Evolutionary conservation across 2,888 invertebrate species (phyloP).

Genomic region (Heliconius hortense): DNA sequence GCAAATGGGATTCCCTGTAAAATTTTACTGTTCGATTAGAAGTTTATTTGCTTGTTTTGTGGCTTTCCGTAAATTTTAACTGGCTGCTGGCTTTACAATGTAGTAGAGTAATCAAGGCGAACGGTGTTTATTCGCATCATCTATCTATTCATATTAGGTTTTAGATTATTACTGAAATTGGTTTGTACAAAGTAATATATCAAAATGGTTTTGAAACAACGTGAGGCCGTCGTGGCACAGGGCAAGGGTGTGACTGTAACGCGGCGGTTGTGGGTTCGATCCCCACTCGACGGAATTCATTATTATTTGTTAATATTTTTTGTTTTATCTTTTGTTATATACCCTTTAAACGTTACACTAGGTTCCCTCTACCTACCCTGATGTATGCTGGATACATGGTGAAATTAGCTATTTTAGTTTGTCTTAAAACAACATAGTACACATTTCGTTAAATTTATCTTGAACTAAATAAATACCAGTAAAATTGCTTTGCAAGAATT

Average conservation of each 20-base stretch:
- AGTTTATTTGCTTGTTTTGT: conserved; percentile 36
- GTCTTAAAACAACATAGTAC: background rate
- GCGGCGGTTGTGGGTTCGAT: too few relatives aligned
- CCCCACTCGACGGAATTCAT: too few relatives aligned
- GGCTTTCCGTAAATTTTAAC: conserved; percentile 31
- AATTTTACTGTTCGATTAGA: conserved; percentile 34
- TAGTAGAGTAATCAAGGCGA: conserved; percentile 23
- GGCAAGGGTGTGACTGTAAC: too few relatives aligned
- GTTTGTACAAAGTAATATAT: conserved; percentile 20
- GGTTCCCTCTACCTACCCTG: too few relatives aligned
- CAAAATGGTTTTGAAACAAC: conserved; percentile 6
- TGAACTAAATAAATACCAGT: conserved; percentile 12
- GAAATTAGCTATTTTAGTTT: background rate
- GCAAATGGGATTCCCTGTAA: conserved; percentile 23
- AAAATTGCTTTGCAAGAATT: background rate
- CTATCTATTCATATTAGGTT: conserved; percentile 6
- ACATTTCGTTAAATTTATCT: conserved; percentile 19
- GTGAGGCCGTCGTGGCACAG: background rate
- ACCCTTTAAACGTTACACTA: too few relatives aligned
- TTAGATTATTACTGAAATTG: conserved; percentile 24
- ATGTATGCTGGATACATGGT: too few relatives aligned
- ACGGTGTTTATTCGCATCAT: conserved; percentile 23
- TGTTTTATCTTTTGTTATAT: too few relatives aligned
- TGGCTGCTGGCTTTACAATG: conserved; percentile 28
- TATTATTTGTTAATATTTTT: too few relatives aligned